A percentile compares a stretch with the other conserved stretches of the same genome.
These are phyloP conservation scores for Cataglyphis livida DNA, from an alignment of 2,888 invertebrate genomes.

Conservation along the genomic window DNA sequence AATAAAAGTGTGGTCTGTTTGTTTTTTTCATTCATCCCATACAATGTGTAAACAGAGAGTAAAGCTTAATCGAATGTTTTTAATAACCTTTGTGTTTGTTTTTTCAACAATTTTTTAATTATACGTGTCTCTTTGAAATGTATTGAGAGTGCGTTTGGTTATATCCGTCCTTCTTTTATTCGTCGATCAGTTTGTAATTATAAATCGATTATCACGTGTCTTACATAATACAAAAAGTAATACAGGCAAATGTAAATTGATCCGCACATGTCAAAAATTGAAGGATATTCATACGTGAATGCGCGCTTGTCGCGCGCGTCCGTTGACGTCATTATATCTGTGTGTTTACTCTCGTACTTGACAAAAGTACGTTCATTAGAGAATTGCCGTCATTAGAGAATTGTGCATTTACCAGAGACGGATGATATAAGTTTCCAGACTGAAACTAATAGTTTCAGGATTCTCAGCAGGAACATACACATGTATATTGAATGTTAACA, in stretches of 20 bases:
- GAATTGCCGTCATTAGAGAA: background rate
- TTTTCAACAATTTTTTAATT: constrained; percentile 13
- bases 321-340: background rate
- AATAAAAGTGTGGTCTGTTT: background rate
- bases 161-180: background rate
- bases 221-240: background rate
- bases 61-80: constrained; percentile 1
- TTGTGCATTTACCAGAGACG: constrained; percentile 3
- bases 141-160: background rate
- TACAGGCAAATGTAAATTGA: background rate
- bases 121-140: background rate
- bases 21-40: background rate
- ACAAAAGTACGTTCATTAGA: background rate
- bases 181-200: background rate
- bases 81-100: background rate
- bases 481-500: background rate
- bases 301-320: background rate
- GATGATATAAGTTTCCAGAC: background rate
- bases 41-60: background rate
- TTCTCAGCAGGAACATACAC: background rate
- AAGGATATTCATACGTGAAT: background rate
- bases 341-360: background rate
- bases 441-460: background rate
- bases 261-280: background rate
- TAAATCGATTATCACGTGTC: background rate